These are phyloP conservation scores for Amorpha juglandis DNA, from an alignment of 2,888 invertebrate species.

Conservation along the genomic window DNA sequence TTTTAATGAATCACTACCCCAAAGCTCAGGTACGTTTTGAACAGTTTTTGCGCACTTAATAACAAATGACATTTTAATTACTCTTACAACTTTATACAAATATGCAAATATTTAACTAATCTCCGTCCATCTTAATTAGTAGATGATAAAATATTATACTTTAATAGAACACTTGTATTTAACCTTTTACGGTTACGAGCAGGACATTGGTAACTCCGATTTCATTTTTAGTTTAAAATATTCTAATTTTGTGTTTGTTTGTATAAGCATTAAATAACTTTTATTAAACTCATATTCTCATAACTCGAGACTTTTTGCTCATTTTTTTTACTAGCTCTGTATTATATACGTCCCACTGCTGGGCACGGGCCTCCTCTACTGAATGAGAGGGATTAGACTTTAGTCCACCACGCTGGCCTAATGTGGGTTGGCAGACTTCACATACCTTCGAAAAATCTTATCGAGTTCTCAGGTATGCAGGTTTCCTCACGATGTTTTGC, in stretches of 20 bases:
- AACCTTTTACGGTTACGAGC: background rate
- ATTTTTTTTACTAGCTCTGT: no score
- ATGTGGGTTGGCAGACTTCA: no score
- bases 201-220: background rate
- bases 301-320: no score
- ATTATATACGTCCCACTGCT: no score
- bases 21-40: background rate
- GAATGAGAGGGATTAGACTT: no score
- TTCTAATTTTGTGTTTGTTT: background rate
- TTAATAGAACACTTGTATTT: background rate
- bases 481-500: no score
- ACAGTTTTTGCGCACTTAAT: background rate
- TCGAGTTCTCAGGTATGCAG: no score
- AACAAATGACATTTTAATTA: background rate
- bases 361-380: no score
- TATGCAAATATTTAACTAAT: background rate
- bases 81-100: background rate
- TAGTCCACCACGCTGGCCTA: no score
- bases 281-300: background rate
- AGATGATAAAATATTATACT: conserved; percentile 26
- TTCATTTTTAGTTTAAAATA: background rate
- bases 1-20: no score
- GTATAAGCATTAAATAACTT: background rate
- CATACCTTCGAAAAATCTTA: no score
- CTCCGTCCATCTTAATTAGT: background rate